phyloP scores from a whole-genome alignment of 2,888 invertebrate species.

The Myathropa florea region DNA sequence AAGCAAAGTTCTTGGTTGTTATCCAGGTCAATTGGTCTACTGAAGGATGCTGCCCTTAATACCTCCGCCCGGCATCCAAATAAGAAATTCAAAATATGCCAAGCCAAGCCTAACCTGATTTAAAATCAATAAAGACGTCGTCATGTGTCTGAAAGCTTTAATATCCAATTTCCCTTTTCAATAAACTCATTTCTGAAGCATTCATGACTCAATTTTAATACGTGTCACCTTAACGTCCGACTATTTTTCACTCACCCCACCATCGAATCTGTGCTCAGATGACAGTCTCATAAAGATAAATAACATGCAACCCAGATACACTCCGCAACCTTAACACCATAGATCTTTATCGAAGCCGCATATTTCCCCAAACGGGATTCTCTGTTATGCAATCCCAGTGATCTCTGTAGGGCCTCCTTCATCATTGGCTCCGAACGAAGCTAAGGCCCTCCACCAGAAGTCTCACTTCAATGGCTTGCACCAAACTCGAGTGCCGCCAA shows the following conservation, averaged over 20 bases:
- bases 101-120: background rate
- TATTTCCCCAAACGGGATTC: slow-evolving; percentile 21
- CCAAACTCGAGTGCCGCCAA: slow-evolving; percentile 53
- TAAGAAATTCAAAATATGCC: no score
- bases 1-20: no score
- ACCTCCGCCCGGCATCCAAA: no score
- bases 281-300: background rate
- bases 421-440: slow-evolving; percentile 29
- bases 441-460: slow-evolving; percentile 42
- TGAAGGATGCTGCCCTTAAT: no score
- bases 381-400: slow-evolving; percentile 34
- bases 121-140: background rate
- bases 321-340: slow-evolving; percentile 5
- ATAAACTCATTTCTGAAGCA: background rate
- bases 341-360: slow-evolving; percentile 28
- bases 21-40: no score
- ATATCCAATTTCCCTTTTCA: background rate
- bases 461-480: slow-evolving; percentile 47
- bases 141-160: background rate
- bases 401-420: slow-evolving; percentile 39
- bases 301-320: background rate
- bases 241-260: background rate
- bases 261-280: background rate
- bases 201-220: background rate
- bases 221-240: background rate